Percentiles rank a stretch among this genome's conserved stretches.
These are phyloP conservation scores for Dicyrtomina minuta DNA, from an alignment of 2,888 invertebrate species.

Conservation along the genomic window DNA sequence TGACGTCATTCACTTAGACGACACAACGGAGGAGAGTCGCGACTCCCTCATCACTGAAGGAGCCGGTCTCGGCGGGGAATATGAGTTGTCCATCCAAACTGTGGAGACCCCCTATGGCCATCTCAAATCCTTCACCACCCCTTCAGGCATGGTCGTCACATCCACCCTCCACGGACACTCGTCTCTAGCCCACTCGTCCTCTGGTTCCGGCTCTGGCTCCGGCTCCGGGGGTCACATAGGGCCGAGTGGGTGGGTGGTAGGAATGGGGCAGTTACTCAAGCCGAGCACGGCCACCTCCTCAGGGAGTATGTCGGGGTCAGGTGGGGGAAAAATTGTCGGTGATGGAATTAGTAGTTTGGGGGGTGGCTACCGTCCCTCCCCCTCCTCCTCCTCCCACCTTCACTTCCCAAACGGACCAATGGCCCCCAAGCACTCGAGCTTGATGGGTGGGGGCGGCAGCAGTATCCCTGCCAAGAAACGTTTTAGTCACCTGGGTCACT, in stretches of 20 bases:
- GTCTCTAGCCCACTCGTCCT: background rate
- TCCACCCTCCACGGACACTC: background rate
- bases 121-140: slow-evolving; percentile 31
- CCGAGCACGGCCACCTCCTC: slow-evolving; percentile 4
- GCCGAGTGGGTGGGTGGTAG: background rate
- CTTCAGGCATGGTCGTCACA: slow-evolving; percentile 31
- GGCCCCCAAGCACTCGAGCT: slow-evolving; percentile 2
- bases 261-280: background rate
- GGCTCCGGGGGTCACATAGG: too few relatives aligned
- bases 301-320: too few relatives aligned
- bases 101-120: background rate
- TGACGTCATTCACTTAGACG: too few relatives aligned
- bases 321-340: too few relatives aligned
- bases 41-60: background rate
- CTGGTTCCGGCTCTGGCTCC: too few relatives aligned
- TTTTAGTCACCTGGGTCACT: slow-evolving; percentile 18
- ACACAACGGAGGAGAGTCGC: background rate
- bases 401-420: slow-evolving; percentile 25
- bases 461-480: slow-evolving; percentile 31
- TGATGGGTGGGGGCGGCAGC: background rate
- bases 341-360: too few relatives aligned
- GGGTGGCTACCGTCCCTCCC: too few relatives aligned
- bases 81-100: slow-evolving; percentile 21
- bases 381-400: slow-evolving; percentile 11
- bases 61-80: background rate